Evolutionary conservation across 2,888 invertebrate genomes (phyloP).

Genomic region (Drosophila formosana): DNA sequence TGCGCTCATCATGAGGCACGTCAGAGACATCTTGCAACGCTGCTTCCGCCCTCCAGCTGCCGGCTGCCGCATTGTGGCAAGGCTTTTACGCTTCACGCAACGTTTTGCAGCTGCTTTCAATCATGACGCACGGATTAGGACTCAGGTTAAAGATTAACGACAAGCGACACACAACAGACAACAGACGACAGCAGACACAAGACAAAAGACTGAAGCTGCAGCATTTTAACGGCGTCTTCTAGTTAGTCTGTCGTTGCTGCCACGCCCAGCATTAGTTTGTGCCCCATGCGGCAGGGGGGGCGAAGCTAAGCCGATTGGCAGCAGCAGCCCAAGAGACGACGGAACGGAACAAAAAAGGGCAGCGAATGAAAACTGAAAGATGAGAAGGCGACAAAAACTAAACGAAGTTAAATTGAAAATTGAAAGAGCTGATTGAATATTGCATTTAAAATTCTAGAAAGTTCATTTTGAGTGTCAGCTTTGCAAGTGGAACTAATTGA

Average conservation of each 20-base stretch:
- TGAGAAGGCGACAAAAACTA: background rate
- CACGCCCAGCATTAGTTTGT: constrained; percentile 42
- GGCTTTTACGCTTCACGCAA: constrained; percentile 47
- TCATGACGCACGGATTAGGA: constrained; percentile 78
- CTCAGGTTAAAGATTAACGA: constrained; percentile 78
- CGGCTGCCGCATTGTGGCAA: background rate
- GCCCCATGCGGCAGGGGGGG: too few relatives aligned
- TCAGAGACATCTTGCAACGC: constrained; percentile 21
- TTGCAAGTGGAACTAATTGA: too few relatives aligned
- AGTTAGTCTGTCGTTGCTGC: constrained; percentile 29
- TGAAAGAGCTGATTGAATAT: background rate
- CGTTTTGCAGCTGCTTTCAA: constrained; percentile 73
- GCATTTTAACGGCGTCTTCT: constrained; percentile 18
- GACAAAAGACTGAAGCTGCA: constrained; percentile 1
- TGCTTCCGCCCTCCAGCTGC: too few relatives aligned
- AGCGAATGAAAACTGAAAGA: background rate
- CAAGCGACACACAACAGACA: constrained; percentile 25
- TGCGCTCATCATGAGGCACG: constrained; percentile 58
- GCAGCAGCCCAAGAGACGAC: constrained; percentile 11
- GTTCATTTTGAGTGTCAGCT: too few relatives aligned
- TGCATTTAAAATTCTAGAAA: too few relatives aligned
- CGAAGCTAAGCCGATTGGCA: constrained; percentile 49
- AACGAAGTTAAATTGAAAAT: too few relatives aligned
- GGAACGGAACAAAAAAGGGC: background rate
- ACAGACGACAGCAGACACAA: constrained; percentile 20